Evolutionary conservation across 2,113 vertebrate genomes (phyloP).

Genomic region (Dipodomys stephensi): DNA sequence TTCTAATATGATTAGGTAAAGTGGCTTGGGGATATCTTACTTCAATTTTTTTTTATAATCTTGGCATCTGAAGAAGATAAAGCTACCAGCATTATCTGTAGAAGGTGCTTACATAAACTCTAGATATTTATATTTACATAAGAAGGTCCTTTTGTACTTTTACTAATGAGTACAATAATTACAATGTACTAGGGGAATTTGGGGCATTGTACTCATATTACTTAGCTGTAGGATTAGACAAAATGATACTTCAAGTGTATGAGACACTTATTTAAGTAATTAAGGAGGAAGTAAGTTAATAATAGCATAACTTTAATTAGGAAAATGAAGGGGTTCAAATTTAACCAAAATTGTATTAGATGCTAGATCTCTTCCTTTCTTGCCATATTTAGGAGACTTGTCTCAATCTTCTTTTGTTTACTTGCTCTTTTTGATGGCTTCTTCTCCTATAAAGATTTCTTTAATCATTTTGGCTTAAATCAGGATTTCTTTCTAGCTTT

Average conservation of each 20-base stretch:
- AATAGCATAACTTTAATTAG: not conserved
- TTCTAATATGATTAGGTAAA: not conserved
- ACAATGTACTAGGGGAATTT: not conserved
- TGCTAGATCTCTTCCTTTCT: not conserved
- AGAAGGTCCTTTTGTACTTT: not conserved
- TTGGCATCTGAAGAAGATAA: slow-evolving; percentile 12
- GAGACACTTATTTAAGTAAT: not conserved
- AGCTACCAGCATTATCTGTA: slow-evolving; percentile 1
- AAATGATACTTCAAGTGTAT: not conserved
- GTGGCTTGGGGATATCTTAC: slow-evolving; percentile 11
- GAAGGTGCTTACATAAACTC: not conserved
- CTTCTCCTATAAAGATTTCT: not conserved
- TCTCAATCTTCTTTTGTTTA: not conserved
- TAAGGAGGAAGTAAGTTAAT: not conserved
- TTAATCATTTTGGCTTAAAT: not conserved
- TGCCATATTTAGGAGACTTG: not conserved
- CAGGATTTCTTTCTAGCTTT: not conserved
- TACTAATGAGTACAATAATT: slow-evolving; percentile 15
- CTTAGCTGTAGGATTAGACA: not conserved
- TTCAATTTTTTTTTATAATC: slow-evolving; percentile 42
- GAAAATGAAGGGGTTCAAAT: not conserved
- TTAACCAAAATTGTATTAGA: not conserved
- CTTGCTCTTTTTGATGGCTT: not conserved
- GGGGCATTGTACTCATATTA: not conserved
- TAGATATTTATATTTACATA: slow-evolving; percentile 40